phyloP scores from a whole-genome alignment of 2,113 vertebrate species.

The Lophura nycthemera region DNA sequence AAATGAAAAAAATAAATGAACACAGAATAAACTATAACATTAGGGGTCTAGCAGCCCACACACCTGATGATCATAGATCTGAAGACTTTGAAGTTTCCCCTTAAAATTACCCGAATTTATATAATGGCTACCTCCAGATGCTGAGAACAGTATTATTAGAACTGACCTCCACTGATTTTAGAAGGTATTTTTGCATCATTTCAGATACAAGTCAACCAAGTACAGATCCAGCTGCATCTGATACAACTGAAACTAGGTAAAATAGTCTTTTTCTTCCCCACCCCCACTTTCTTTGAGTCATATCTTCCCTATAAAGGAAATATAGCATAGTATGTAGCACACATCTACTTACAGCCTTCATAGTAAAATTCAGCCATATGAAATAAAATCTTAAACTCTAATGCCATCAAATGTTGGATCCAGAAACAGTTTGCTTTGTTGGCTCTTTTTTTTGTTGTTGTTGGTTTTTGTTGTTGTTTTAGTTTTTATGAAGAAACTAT shows the following conservation, averaged over 20 bases:
- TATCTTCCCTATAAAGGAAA: not conserved
- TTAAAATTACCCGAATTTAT: not conserved
- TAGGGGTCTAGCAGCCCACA: not conserved
- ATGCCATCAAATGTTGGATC: constrained; percentile 3
- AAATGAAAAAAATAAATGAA: constrained; percentile 58
- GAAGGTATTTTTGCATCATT: not conserved
- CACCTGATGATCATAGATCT: not conserved
- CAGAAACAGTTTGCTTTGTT: not conserved
- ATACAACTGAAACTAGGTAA: not conserved
- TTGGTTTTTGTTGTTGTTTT: not conserved
- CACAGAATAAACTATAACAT: constrained; percentile 49
- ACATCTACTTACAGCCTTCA: not conserved
- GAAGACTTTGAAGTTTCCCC: not conserved
- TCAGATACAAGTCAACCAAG: not conserved
- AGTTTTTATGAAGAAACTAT: not conserved
- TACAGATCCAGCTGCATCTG: not conserved
- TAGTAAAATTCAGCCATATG: not conserved
- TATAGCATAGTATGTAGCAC: not conserved
- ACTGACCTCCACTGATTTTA: not conserved
- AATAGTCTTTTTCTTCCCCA: not conserved
- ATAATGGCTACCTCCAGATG: not conserved
- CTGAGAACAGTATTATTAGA: not conserved
- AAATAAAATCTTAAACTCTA: constrained; percentile 11
- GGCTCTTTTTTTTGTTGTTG: not conserved
- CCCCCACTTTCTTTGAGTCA: not conserved